Evolutionary conservation across 2,113 vertebrate genomes (phyloP), one percentile per base, ranked within the genome.

Genomic region (Myiagra hebetior): DNA sequence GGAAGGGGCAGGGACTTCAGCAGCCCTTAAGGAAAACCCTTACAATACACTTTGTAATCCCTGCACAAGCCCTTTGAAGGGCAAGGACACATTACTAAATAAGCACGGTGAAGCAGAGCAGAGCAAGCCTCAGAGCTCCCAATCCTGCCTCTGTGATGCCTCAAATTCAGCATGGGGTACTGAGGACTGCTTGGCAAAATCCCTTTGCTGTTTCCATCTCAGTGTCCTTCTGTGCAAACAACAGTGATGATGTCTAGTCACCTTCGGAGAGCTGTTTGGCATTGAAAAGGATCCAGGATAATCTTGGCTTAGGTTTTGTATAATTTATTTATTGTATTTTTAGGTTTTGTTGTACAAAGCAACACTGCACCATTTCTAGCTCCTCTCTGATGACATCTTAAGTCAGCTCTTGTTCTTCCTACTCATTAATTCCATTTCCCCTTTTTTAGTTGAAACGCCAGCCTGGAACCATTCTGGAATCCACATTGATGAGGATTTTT

Each of bases 221-320:
- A 15, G 3, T 85, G 77, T 87, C 46, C 69, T 95, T 93, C 70
- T 56, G 30, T 30, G 49, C 42, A 85, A 89, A 84, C 26, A 79
- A 49, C 47, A 87, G 63, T 46, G 65, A 93, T 35, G 70, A 95
- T 50, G 18, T 82, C 86, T 64, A 89, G 33, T 92, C 37, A 89
- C 49, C 84, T 96, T 89, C 57, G 13, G 69, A 87, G 91, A 82
- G 53, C 19, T 87, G 27, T 80, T 81, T 89, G 95, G 62, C 94
- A 94, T 82, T 95, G 94, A 95, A 93, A 93, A 33, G 65, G 70
- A 94, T 96, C 96, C 95, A 97, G 89, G 53, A 89, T 93, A 89
- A 87, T 65, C 46, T 89, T 94, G 81, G 87, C 87, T 73, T 85
- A 93, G 28, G 22, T 49, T 87, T 56, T 76, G 69, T 93, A 42